These are phyloP conservation scores for Hoplostethus atlanticus DNA, from an alignment of 2,797 vertebrate species.

Conservation along the genomic window DNA sequence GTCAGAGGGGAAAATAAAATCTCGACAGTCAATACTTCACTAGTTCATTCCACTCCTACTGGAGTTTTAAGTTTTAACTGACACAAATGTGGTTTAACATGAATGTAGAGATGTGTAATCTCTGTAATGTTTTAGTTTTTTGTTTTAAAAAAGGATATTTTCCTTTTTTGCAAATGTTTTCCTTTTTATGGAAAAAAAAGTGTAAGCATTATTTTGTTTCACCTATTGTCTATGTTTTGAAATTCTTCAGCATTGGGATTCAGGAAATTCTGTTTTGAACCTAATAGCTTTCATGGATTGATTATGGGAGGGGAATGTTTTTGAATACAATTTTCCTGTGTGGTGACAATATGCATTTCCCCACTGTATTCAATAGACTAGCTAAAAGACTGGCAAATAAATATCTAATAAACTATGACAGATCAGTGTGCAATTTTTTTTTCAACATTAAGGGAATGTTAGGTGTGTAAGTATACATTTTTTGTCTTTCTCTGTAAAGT, in stretches of 20 bases:
- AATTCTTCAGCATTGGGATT: slow-evolving; percentile 38
- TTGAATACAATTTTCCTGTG: slow-evolving; percentile 58
- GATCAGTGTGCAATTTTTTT: neutral
- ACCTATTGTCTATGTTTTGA: slow-evolving; percentile 46
- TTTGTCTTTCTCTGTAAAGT: neutral
- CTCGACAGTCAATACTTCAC: neutral
- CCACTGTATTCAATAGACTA: slow-evolving; percentile 62
- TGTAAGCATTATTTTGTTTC: slow-evolving; percentile 43
- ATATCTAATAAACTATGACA: slow-evolving; percentile 2
- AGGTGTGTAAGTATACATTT: neutral
- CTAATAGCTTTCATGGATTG: slow-evolving; percentile 40
- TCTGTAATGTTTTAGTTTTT: slow-evolving; percentile 46
- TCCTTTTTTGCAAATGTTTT: slow-evolving; percentile 26
- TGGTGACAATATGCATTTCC: slow-evolving; percentile 65
- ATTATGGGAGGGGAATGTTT: slow-evolving; percentile 33
- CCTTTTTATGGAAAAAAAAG: slow-evolving; percentile 34
- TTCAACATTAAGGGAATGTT: slow-evolving; percentile 5
- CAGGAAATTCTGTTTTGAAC: slow-evolving; percentile 47
- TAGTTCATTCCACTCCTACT: slow-evolving; percentile 45
- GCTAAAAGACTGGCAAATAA: slow-evolving; percentile 29
- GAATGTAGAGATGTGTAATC: slow-evolving; percentile 72
- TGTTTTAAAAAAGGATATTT: slow-evolving; percentile 19
- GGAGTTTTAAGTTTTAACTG: slow-evolving; percentile 49
- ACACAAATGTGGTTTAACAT: slow-evolving; percentile 66
- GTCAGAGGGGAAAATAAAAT: neutral